These are phyloP conservation scores for Alligator mississippiensis DNA, from an alignment of 2,113 vertebrate genomes.

Conservation along the genomic window DNA sequence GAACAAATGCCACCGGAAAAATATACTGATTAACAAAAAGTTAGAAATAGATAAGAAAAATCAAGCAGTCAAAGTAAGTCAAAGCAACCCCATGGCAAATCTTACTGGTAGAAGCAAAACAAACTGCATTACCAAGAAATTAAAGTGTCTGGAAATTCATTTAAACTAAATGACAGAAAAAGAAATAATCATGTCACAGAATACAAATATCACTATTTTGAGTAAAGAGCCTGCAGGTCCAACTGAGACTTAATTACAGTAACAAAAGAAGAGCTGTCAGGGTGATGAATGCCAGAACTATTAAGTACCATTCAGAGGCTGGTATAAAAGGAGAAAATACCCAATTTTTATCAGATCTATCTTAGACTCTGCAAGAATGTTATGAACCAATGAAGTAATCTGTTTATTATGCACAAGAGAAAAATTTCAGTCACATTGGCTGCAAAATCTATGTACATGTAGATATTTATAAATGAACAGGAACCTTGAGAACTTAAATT, in stretches of 20 bases:
- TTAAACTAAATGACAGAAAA: neutral
- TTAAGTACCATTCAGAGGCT: neutral
- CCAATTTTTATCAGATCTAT: neutral
- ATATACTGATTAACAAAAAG: neutral
- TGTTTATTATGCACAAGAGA: neutral
- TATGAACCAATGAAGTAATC: neutral
- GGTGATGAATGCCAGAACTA: conserved; percentile 22
- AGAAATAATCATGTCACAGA: neutral
- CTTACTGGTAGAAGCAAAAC: neutral
- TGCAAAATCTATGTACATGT: neutral
- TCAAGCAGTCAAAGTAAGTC: neutral
- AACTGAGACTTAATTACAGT: neutral
- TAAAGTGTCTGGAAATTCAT: neutral
- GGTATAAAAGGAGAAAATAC: neutral
- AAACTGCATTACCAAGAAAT: neutral
- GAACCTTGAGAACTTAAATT: neutral
- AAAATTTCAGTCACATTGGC: neutral
- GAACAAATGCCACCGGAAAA: neutral
- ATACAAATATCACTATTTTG: neutral
- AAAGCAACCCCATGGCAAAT: neutral
- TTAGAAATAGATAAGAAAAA: neutral
- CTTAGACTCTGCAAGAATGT: neutral
- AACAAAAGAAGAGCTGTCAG: neutral
- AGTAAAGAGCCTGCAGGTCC: neutral
- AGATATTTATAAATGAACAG: neutral